Conservation (phyloP, 2,113 vertebrate genomes). For the Cyrtonyx montezumae region DNA sequence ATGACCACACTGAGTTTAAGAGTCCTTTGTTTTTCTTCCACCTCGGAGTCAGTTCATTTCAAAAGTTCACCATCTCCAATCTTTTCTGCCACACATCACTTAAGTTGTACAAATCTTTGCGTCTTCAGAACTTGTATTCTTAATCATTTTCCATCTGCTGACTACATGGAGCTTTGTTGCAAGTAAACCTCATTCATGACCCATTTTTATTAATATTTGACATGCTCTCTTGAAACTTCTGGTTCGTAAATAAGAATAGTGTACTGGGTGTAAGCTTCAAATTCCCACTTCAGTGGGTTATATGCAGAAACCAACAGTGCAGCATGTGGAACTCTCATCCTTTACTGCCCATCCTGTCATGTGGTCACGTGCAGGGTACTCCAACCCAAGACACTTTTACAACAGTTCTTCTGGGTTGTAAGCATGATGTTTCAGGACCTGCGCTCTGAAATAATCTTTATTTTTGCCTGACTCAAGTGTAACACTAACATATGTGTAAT, state of each 20-base stretch:
- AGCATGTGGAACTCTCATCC: not conserved
- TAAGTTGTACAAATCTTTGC: not conserved
- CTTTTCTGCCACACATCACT: not conserved
- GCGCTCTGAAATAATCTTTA: not conserved
- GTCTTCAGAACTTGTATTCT: not conserved
- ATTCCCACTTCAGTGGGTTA: not conserved
- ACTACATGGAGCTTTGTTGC: not conserved
- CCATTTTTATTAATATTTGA: not conserved
- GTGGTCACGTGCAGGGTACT: not conserved
- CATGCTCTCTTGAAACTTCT: not conserved
- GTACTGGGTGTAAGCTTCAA: not conserved
- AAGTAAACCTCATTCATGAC: not conserved
- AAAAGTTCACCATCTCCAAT: not conserved
- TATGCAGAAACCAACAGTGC: not conserved
- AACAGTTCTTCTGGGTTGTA: not conserved
- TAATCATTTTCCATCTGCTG: not conserved
- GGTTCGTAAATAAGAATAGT: not conserved
- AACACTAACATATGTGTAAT: not conserved
- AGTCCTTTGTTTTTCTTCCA: not conserved
- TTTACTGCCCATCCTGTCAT: not conserved
- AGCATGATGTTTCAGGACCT: not conserved
- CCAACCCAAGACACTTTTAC: not conserved
- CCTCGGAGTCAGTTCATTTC: not conserved
- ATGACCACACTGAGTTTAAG: fast-evolving
- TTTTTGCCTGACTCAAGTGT: not conserved